Conservation (phyloP, 2,113 vertebrate genomes). For the Pterocles gutturalis region DNA sequence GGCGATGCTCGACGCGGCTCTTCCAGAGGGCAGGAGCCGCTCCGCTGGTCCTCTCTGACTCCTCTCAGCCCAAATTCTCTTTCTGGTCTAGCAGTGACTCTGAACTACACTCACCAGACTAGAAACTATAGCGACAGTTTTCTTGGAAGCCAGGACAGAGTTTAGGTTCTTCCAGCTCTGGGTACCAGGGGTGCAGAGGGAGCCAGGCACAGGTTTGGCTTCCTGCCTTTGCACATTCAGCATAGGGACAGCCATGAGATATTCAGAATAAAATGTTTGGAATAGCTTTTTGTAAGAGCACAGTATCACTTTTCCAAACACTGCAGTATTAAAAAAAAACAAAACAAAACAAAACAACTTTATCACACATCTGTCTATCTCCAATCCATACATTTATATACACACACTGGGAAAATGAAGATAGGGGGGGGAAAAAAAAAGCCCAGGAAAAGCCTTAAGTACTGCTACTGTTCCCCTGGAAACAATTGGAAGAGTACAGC, state of each 20-base stretch:
- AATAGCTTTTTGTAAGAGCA: neutral
- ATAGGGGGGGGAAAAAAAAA: neutral
- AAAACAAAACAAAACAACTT: neutral
- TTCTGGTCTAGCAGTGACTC: neutral
- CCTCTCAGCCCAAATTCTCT: neutral
- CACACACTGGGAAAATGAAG: neutral
- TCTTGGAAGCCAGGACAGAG: neutral
- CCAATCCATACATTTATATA: neutral
- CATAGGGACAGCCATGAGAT: too few species aligned
- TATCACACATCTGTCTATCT: neutral
- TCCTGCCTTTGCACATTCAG: neutral
- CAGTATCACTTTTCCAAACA: neutral
- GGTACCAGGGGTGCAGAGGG: fast-evolving
- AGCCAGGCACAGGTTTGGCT: neutral
- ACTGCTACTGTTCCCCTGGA: neutral
- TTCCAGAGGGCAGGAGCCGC: neutral
- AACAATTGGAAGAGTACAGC: slow-evolving; percentile 21
- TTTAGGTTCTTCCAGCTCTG: neutral
- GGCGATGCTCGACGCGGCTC: neutral
- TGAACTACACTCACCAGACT: neutral
- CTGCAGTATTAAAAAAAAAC: neutral
- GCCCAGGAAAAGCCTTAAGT: neutral
- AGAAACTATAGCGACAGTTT: neutral
- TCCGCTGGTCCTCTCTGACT: neutral
- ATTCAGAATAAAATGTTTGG: neutral